These are phyloP conservation scores for Zaprionus africanus DNA, from an alignment of 1,140 invertebrate species.

Conservation along the genomic window DNA sequence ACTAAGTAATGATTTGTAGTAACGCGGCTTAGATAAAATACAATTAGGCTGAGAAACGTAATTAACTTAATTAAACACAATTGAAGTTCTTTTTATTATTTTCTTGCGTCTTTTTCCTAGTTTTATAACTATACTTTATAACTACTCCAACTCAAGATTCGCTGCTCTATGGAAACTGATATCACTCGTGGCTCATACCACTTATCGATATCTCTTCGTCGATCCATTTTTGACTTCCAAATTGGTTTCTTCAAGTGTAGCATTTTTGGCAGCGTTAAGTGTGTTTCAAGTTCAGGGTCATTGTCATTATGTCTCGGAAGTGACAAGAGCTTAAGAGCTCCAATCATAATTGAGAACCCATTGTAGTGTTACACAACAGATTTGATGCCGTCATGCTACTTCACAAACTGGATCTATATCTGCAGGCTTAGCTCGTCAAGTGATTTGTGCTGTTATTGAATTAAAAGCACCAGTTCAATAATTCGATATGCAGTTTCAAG, in stretches of 20 bases:
- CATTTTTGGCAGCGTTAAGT: slow-evolving; percentile 18
- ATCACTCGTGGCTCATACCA: neutral
- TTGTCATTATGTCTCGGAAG: slow-evolving; percentile 69
- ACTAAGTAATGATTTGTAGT: neutral
- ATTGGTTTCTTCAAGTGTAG: slow-evolving; percentile 24
- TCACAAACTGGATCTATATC: slow-evolving; percentile 62
- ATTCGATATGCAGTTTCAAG: slow-evolving; percentile 30
- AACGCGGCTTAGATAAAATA: neutral
- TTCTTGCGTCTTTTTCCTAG: neutral
- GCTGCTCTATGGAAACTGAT: neutral
- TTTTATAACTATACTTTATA: neutral
- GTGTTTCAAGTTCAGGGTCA: slow-evolving; percentile 69
- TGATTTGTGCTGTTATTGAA: slow-evolving; percentile 42
- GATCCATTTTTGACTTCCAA: neutral
- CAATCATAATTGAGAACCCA: slow-evolving; percentile 54
- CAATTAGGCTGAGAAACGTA: slow-evolving; percentile 4
- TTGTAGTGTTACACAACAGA: slow-evolving; percentile 68
- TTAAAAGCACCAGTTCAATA: slow-evolving; percentile 5
- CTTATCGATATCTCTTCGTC: neutral
- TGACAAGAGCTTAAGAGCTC: slow-evolving; percentile 53
- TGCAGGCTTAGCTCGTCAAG: slow-evolving; percentile 26
- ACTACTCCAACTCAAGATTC: neutral
- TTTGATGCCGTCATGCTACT: slow-evolving; percentile 71
- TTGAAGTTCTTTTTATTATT: neutral
- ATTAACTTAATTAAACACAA: slow-evolving; percentile 2